phyloP scores from a whole-genome alignment of 2,888 invertebrate species.

The Seira ritae region DNA sequence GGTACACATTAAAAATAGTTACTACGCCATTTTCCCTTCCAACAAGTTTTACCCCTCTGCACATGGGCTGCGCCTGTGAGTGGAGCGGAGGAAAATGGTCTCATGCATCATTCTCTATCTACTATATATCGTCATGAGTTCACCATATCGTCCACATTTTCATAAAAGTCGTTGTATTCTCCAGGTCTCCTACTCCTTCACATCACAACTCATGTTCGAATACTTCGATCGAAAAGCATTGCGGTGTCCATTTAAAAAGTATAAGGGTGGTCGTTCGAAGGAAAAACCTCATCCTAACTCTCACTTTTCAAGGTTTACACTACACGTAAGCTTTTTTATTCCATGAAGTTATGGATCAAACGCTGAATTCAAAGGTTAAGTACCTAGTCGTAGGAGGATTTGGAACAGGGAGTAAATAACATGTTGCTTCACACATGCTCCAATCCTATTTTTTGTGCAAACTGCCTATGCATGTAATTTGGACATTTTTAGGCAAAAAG shows the following conservation, averaged over 20 bases:
- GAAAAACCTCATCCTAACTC: slow-evolving; percentile 42
- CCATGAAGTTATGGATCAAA: too few species aligned
- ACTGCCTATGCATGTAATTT: too few species aligned
- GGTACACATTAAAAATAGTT: slow-evolving; percentile 47
- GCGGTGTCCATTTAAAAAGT: not conserved
- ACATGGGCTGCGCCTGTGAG: slow-evolving; percentile 47
- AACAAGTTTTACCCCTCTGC: slow-evolving; percentile 54
- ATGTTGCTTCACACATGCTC: too few species aligned
- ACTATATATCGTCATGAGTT: not conserved
- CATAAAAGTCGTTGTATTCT: not conserved
- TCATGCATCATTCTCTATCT: slow-evolving; percentile 41
- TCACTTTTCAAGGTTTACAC: too few species aligned
- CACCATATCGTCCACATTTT: slow-evolving; percentile 4
- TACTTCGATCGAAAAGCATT: not conserved
- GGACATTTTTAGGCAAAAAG: too few species aligned
- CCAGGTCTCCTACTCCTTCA: slow-evolving; percentile 1
- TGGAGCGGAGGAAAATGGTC: slow-evolving; percentile 40
- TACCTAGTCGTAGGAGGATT: too few species aligned
- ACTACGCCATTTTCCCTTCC: slow-evolving; percentile 51
- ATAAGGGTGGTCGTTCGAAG: not conserved
- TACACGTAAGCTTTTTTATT: too few species aligned
- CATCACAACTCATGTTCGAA: not conserved
- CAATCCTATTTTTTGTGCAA: too few species aligned
- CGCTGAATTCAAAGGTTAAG: too few species aligned
- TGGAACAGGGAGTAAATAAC: too few species aligned